Evolutionary conservation across 2,888 invertebrate species (phyloP), one percentile per base, ranked within the genome.

Genomic region (Pachycephus smyrnensis): DNA sequence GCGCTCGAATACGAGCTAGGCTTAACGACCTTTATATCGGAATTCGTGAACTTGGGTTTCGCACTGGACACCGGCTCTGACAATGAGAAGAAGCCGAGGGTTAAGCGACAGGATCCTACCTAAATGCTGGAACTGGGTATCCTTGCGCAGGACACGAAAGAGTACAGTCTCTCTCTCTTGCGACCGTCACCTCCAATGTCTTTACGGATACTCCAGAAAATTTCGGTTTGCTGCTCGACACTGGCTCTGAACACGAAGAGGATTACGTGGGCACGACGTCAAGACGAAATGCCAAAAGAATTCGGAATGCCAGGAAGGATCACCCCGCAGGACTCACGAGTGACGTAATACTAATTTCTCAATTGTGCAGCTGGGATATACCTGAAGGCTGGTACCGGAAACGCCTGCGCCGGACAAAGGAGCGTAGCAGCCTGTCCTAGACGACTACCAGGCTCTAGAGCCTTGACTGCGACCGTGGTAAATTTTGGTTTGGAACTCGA

Each of bases 181-280:
- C 91, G 73, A 82, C 83, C 32, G 82, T 84, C 31, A 82, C 84
- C 32, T 91, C 88, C 73, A 91, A 84, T 76, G 87, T 87, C 82
- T 86, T 84, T 71, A 89, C 90, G 37, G 87, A 86, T 69, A 83
- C 87, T 77, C 90, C 89, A 78, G 90, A 88, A 81, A 91, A 90
- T 84, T 95, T 95, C 82, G 96, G 96, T 84, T 94, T 93, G 80
- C 95, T 94, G 91, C 94, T 94, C 92, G 95, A 95, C 93, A 95
- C 94, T 85, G 96, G 96, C 93, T 96, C 95, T 95, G 88, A 55
- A 55, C 9, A 68, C 76, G n/a, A 79, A 78, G 79, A 80, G 55
- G 23, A 55, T 55, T 55, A 55, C 9, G 40, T 23, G 40, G 23
- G 15, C 23, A 55, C 23, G 55, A 23, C 23, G 9, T 23, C 2